Conservation (phyloP, 2,113 vertebrate species). For the Eulemur rufifrons region DNA sequence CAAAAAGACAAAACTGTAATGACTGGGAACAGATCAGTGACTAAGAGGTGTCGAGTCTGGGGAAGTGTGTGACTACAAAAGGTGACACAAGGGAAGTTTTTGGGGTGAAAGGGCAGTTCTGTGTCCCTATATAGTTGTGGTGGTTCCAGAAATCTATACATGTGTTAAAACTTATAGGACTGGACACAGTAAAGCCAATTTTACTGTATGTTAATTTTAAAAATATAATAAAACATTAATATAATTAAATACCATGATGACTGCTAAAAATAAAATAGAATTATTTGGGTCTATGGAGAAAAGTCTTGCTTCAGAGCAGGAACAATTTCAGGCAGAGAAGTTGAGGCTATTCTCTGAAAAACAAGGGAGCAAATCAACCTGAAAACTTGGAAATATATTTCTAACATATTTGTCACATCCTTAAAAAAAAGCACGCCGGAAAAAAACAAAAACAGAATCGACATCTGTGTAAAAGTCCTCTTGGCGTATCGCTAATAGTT, state of each 20-base stretch:
- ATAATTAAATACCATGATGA: neutral
- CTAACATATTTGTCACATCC: conserved; percentile 44
- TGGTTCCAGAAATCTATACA: neutral
- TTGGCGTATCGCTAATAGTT: conserved; percentile 47
- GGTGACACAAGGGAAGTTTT: neutral
- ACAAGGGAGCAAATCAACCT: conserved; percentile 30
- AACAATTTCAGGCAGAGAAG: conserved; percentile 48
- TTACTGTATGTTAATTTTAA: neutral
- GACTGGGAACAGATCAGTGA: neutral
- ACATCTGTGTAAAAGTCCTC: conserved; percentile 73
- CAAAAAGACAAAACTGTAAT: neutral
- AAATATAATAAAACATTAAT: neutral
- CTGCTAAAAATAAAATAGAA: conserved; percentile 2
- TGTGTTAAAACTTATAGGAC: neutral
- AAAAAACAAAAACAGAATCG: conserved; percentile 59
- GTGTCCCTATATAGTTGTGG: neutral
- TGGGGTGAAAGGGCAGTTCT: neutral
- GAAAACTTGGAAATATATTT: conserved; percentile 51
- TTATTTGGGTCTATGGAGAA: conserved; percentile 1
- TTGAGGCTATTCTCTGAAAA: conserved; percentile 47
- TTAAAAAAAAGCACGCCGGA: neutral
- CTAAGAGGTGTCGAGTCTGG: neutral
- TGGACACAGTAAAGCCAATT: neutral
- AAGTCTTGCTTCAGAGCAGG: neutral
- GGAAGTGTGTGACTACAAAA: neutral